Conservation (phyloP, 2,888 invertebrate genomes). For the Chirona hameri region DNA sequence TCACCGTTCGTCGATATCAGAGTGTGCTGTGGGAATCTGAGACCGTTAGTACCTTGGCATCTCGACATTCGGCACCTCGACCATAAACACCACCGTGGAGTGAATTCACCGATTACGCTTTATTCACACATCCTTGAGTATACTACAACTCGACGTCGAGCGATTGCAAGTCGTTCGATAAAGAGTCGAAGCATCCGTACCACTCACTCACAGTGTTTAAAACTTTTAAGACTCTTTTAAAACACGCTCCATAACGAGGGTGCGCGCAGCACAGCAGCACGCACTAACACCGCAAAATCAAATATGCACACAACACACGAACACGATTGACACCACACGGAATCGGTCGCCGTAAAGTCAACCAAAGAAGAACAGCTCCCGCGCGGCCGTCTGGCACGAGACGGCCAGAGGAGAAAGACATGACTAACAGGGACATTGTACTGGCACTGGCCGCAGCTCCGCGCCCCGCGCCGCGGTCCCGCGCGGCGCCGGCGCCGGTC, state of each 20-base stretch:
- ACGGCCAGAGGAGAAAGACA: background rate
- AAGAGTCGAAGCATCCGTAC: background rate
- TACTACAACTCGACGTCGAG: background rate
- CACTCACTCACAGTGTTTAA: background rate
- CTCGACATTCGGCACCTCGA: too few relatives aligned
- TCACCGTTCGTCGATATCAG: too few relatives aligned
- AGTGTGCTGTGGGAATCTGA: too few relatives aligned
- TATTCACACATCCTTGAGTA: slow-evolving; percentile 8
- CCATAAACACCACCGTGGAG: too few relatives aligned
- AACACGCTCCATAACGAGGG: background rate
- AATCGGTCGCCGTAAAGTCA: background rate
- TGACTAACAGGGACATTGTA: slow-evolving; percentile 1
- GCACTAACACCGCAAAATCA: background rate
- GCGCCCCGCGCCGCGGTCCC: background rate
- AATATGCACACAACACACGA: background rate
- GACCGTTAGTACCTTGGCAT: too few relatives aligned
- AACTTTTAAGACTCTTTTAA: background rate
- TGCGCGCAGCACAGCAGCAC: background rate
- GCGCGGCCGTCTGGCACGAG: background rate
- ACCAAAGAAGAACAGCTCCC: background rate
- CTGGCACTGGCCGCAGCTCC: background rate
- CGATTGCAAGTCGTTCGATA: background rate
- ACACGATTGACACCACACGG: background rate
- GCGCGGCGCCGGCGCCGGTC: background rate
- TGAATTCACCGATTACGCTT: background rate